Evolutionary conservation across 2,797 vertebrate genomes (phyloP), one percentile per base, ranked within the genome.

Genomic region (Synaphobranchus kaupii): DNA sequence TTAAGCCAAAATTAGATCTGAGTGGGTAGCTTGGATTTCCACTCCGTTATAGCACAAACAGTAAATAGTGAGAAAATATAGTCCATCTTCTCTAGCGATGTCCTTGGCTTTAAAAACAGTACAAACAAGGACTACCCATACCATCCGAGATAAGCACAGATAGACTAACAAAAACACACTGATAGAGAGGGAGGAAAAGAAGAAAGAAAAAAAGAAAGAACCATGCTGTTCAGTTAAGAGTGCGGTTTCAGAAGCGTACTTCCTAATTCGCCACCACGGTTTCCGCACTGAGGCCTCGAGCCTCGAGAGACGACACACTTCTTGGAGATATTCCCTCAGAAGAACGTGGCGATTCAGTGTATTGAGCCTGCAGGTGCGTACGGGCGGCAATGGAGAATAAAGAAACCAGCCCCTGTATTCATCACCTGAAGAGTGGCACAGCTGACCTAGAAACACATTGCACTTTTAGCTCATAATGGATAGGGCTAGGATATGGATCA

Each of bases 181-280:
- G 78, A 81, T 12, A 50, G 78, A n/a, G 34, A 78, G 17, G 6
- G 73, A 78, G 34, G 47, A 20, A 81, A 6, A 17, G 20, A 71
- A 34, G 34, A 47, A 15, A 39, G 31, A 73, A 47, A 80, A 22
- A 80, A 8, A 81, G 25, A 81, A n/a, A 25, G 25, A 50, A 3
- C 20, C 78, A 12, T 5, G 47, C 78, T 81, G 44, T 81, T 81
- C 25, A 50, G 47, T 44, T 25, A 47, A 13, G 13, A 17, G 44
- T 50, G 78, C 10, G 78, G 47, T 50, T 81, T 48, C 44, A 3
- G 44, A n/a, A 50, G 78, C 73, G 34, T 17, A 17, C 73, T 76
- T 76, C 73, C 73, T 76, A 76, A 76, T 81, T 81, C n/a, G 44
- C 78, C 17, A 34, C 78, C 78, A 48, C 78, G 50, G 78, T 50